Conservation (phyloP, 1,140 invertebrate genomes). For the Tribolium madens region DNA sequence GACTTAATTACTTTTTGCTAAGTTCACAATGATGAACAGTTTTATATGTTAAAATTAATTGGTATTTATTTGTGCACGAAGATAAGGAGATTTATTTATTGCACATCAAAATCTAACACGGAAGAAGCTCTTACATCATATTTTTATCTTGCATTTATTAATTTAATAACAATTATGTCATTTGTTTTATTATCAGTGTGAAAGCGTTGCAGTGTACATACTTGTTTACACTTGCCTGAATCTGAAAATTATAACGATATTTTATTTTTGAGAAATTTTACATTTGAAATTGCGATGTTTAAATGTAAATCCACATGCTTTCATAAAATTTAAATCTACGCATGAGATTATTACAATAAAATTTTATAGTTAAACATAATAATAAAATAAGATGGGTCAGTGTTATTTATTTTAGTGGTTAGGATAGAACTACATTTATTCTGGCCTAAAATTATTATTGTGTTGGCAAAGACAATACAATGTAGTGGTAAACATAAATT, state of each 20-base stretch:
- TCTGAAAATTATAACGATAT: too few species aligned
- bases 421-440: neutral
- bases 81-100: slow-evolving; percentile 18
- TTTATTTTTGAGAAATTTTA: too few species aligned
- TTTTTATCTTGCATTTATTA: neutral
- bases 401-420: neutral
- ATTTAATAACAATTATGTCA: neutral
- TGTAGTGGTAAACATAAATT: too few species aligned
- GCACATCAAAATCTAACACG: slow-evolving; percentile 11
- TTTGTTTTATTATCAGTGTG: neutral
- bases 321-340: neutral
- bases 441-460: neutral
- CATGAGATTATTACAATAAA: neutral
- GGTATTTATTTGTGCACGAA: neutral
- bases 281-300: neutral
- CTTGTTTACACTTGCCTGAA: too few species aligned
- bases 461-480: neutral
- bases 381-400: neutral
- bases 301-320: neutral
- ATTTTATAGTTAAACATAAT: neutral
- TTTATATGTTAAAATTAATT: neutral
- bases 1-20: slow-evolving; percentile 3
- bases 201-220: neutral
- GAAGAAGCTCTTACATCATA: neutral
- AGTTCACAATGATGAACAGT: neutral